Base-by-base conservation (phyloP, 2,113 vertebrate species). In the Ranitomeya variabilis region DNA sequence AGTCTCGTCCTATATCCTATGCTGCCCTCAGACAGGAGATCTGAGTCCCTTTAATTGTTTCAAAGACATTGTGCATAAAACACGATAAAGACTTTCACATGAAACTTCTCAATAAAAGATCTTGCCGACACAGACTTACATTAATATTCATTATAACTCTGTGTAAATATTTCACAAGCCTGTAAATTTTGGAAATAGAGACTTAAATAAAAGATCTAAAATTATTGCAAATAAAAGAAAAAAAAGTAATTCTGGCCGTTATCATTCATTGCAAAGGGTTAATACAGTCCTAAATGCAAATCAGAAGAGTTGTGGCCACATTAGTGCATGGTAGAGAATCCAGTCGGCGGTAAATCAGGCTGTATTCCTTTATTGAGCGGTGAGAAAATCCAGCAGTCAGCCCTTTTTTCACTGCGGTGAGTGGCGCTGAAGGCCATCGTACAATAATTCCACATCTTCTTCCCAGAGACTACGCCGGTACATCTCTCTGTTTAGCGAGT, bases 311-410 rank as follows among this genome's bases (percentile, higher is more conserved):
- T 55, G 26, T 60, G 51, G 59, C 7, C 59, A 57, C 57, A 81
- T 62, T 31, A 62, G 79, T 11, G 23, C 9, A 15, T 23, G 37
- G 83, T 59, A 76, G 4, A 11, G 59, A 54, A 66, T 57, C 23
- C 62, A 79, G 86, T 55, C 11, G 18, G 62, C 51, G 71, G 21
- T 74, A 66, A 83, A 88, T 88, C 67, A 66, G n/a, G 62, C 83
- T 62, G 86, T 66, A 83, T 87, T 81, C 64, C 80, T 88, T 88
- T 83, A 88, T 83, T 52, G 87, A 77, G 45, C 69, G 21, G 19
- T 88, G 77, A 88, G 57, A 83, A 18, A 83, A 82, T 37, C 31
- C 87, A 77, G 45, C 69, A 76, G 69, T 77, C 55, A 62, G 69
- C 80, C 80, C n/a, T 81, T 87, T 59, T 64, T 26, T 76, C 71